phyloP scores from a whole-genome alignment of 2,888 invertebrate genomes.

The Diaprepes abbreviatus region DNA sequence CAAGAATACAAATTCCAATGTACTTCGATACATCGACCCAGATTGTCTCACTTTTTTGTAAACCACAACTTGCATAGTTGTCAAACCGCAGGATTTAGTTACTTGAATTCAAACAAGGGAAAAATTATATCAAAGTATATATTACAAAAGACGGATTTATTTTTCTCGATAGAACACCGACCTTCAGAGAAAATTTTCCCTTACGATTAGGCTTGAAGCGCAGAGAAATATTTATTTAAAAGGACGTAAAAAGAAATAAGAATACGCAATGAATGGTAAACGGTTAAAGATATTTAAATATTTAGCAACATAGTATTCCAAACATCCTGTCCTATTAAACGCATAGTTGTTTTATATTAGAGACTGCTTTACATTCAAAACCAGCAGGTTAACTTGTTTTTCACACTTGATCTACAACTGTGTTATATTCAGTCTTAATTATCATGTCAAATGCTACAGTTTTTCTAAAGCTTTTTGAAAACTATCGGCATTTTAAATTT shows the following conservation, averaged over 20 bases:
- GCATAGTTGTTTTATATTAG: not conserved
- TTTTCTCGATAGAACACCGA: conserved; percentile 16
- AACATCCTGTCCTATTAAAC: not conserved
- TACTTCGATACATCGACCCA: conserved; percentile 35
- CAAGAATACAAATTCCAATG: conserved; percentile 14
- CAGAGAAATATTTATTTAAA: not conserved
- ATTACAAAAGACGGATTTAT: conserved; percentile 14
- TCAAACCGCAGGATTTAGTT: conserved; percentile 37
- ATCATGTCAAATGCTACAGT: no score
- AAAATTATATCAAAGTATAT: conserved; percentile 2
- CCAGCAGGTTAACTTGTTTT: no score
- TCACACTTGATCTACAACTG: no score
- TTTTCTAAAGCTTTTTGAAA: no score
- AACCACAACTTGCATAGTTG: conserved; percentile 40
- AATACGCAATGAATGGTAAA: not conserved
- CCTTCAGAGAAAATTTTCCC: conserved; percentile 18
- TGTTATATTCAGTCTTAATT: no score
- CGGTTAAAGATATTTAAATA: not conserved
- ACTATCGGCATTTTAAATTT: no score
- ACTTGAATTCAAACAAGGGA: conserved; percentile 16
- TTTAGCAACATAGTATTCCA: not conserved
- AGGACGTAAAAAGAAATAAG: not conserved
- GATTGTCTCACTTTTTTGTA: conserved; percentile 22
- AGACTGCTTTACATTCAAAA: no score
- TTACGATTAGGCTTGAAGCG: not conserved